Base-by-base conservation (phyloP, 2,797 vertebrate species). In the Enteromius anoplus region DNA sequence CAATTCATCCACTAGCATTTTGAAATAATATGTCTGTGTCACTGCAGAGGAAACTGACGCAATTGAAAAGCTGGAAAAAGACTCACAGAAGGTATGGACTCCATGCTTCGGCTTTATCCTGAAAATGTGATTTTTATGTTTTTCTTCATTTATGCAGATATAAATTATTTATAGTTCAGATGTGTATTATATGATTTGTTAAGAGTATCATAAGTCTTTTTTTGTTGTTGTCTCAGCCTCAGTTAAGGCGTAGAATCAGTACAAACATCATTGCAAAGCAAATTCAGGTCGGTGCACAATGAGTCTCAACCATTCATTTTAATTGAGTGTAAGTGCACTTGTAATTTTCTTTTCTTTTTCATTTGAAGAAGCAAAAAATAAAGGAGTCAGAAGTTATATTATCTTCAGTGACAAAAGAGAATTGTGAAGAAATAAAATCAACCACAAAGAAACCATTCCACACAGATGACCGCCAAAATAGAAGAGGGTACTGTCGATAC, bases 11-110 rank as follows among this genome's bases (percentile, higher is more conserved):
- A 47, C 34, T 47, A 26, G 6, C 4, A 58, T 49, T 78, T 29
- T 62, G 21, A 42, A 40, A 8, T 32, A 15, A 34, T 58, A 10
- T 70, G 12, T 51, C 11, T 80, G 19, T 68, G 70, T 45, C 89
- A 17, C 37, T 89, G 3, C 82, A 92, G 95, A 96, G 29, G 94
- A 96, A 0, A 21, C 10, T 0, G 94, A 95, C n/a, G 84, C 79
- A 42, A 86, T 88, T 66, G 83, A 88, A 70, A 94, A 88, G 75
- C 75, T 86, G 17, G 89, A 80, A 68, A 92, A 89, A 88, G 82
- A 68, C 70, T 87, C 88, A 78, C 93, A 91, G 72, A 93, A 93
- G 93, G 96, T 96, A 91, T 0, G 42, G 9, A 29, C 26, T 12
- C n/a, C 12, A 12, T 9, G 34, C 9, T 62, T 65, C 19, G 11